A percentile compares a stretch with the other conserved stretches of the same genome.
These are phyloP conservation scores for Acanthiza pusilla DNA, from an alignment of 2,797 vertebrate genomes.

Conservation along the genomic window DNA sequence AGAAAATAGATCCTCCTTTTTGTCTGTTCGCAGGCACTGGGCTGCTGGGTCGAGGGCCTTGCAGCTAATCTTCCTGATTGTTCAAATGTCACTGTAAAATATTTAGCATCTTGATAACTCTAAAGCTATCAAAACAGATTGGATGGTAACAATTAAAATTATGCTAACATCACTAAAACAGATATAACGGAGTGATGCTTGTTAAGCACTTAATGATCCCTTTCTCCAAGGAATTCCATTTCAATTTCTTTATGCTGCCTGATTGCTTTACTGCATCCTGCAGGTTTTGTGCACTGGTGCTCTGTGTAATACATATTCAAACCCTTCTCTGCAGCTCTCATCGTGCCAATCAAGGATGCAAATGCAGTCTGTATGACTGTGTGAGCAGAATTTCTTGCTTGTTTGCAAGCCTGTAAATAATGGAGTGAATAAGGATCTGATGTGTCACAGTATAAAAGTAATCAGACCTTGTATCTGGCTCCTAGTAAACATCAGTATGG, in stretches of 20 bases:
- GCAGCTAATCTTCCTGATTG: slow-evolving; percentile 40
- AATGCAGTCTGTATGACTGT: slow-evolving; percentile 63
- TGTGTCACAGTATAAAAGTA: slow-evolving; percentile 54
- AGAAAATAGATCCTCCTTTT: slow-evolving; percentile 36
- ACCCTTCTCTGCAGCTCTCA: slow-evolving; percentile 29
- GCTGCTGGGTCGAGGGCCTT: slow-evolving; percentile 5
- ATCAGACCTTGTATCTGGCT: slow-evolving; percentile 55
- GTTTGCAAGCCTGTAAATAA: slow-evolving; percentile 65
- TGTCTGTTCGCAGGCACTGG: background rate
- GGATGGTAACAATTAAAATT: slow-evolving; percentile 66
- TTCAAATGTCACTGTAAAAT: slow-evolving; percentile 65
- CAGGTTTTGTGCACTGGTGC: slow-evolving; percentile 46
- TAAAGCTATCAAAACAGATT: slow-evolving; percentile 66
- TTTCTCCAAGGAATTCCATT: slow-evolving; percentile 65
- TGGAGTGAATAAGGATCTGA: slow-evolving; percentile 57
- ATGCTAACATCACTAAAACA: slow-evolving; percentile 61
- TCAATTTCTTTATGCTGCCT: slow-evolving; percentile 64
- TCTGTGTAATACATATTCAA: slow-evolving; percentile 58
- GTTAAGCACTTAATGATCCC: slow-evolving; percentile 71
- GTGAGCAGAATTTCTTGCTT: slow-evolving; percentile 71
- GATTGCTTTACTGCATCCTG: slow-evolving; percentile 63
- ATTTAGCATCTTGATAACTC: slow-evolving; percentile 65
- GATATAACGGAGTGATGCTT: slow-evolving; percentile 65
- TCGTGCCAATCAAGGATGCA: slow-evolving; percentile 72
- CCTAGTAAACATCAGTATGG: slow-evolving; percentile 1